These are phyloP conservation scores for Gasterosteus aculeatus DNA, from an alignment of 2,113 vertebrate genomes.

Conservation along the genomic window DNA sequence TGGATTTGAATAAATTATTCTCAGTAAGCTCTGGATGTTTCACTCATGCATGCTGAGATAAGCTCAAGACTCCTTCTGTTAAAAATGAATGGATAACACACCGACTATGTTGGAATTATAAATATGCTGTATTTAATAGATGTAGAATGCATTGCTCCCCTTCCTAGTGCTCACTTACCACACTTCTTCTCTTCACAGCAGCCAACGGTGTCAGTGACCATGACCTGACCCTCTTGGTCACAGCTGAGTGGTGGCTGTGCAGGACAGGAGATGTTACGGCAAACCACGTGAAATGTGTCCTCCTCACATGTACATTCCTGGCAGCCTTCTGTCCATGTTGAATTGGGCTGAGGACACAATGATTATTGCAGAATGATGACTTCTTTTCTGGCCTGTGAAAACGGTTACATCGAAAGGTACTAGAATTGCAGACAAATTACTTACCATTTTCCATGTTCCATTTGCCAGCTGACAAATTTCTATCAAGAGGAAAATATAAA, in stretches of 20 bases:
- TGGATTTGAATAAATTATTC: not conserved
- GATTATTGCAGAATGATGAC: not conserved
- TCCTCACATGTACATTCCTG: conserved; percentile 53
- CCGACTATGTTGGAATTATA: not conserved
- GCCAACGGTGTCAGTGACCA: conserved; percentile 25
- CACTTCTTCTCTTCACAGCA: conserved; percentile 60
- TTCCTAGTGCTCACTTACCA: conserved; percentile 47
- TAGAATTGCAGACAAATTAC: not conserved
- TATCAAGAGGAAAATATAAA: conserved; percentile 25
- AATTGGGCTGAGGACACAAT: conserved; percentile 47
- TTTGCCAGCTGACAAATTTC: conserved; percentile 61
- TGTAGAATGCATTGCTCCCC: not conserved
- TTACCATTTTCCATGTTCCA: conserved; percentile 57
- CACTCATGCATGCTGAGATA: not conserved
- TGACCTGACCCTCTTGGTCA: conserved; percentile 51
- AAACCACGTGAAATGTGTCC: conserved; percentile 14
- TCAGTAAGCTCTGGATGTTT: not conserved
- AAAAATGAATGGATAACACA: not conserved
- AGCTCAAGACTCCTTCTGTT: not conserved
- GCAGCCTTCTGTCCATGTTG: conserved; percentile 56
- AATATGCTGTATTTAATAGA: not conserved
- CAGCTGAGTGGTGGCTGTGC: conserved; percentile 29
- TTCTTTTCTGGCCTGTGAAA: not conserved
- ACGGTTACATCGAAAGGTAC: not conserved
- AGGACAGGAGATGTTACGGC: conserved; percentile 31